phyloP scores from a whole-genome alignment of 2,888 invertebrate species.

The Ophraella communa region DNA sequence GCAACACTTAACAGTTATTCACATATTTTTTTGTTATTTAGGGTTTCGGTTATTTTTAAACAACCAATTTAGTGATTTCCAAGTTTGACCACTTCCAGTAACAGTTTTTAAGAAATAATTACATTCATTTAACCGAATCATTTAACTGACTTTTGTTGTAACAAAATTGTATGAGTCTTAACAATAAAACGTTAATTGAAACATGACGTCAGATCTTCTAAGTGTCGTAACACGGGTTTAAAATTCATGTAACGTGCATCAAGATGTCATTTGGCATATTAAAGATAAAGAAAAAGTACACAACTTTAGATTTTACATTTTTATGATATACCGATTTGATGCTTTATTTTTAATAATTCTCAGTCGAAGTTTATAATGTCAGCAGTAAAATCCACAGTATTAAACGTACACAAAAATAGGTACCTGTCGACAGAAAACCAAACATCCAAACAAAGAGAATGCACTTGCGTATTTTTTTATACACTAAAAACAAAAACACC shows the following conservation, averaged over 20 bases:
- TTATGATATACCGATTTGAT: too few species aligned
- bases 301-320: too few species aligned
- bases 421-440: not conserved
- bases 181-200: too few species aligned
- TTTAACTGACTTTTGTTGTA: too few species aligned
- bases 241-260: too few species aligned
- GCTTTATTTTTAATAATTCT: too few species aligned
- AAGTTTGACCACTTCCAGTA: not conserved
- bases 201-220: too few species aligned
- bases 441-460: conserved; percentile 23
- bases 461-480: conserved; percentile 33
- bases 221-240: too few species aligned
- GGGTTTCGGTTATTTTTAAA: not conserved
- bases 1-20: not conserved
- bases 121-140: too few species aligned
- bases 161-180: too few species aligned
- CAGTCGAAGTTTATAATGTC: not conserved
- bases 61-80: not conserved
- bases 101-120: not conserved
- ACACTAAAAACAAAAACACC: conserved; percentile 29
- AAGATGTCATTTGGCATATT: too few species aligned
- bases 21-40: not conserved
- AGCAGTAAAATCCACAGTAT: not conserved
- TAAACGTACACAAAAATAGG: not conserved
- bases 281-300: too few species aligned